Evolutionary conservation across 2,113 vertebrate species (phyloP).

Genomic region (Rallus limicola): DNA sequence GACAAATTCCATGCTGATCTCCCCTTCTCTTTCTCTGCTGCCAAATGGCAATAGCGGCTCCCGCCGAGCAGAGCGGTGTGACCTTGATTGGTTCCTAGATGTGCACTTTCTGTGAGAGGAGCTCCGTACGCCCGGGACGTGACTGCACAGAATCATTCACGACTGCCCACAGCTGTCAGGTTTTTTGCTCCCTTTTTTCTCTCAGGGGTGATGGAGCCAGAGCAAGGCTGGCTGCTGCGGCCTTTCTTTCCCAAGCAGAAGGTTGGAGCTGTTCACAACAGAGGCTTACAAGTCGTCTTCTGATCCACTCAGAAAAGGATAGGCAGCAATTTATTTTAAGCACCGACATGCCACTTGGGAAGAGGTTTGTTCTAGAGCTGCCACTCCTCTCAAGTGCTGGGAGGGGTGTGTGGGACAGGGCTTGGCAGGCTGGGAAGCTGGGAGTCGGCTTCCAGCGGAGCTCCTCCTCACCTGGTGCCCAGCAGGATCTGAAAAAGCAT

Average conservation of each 20-base stretch:
- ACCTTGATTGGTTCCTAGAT: accelerated
- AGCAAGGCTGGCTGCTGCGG: background rate
- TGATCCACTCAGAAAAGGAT: background rate
- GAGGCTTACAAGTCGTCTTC: background rate
- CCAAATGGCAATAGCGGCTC: background rate
- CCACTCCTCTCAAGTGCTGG: background rate
- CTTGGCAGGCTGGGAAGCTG: background rate
- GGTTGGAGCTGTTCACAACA: background rate
- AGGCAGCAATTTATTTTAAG: background rate
- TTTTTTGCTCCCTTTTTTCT: background rate
- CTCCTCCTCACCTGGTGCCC: background rate
- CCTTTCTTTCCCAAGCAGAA: background rate
- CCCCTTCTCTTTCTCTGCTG: background rate
- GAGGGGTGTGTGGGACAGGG: background rate
- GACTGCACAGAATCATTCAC: background rate
- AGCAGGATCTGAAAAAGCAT: accelerated
- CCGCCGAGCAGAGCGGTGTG: accelerated
- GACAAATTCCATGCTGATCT: background rate
- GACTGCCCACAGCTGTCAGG: background rate
- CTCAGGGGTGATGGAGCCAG: background rate
- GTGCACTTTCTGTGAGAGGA: background rate
- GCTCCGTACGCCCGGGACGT: accelerated
- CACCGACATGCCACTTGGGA: background rate
- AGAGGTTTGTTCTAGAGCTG: background rate
- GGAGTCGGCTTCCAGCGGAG: background rate